A percentile compares a stretch with the other conserved stretches of the same genome.
These are phyloP conservation scores for Lepilemur ruficaudatus DNA, from an alignment of 2,797 vertebrate genomes.

Conservation along the genomic window DNA sequence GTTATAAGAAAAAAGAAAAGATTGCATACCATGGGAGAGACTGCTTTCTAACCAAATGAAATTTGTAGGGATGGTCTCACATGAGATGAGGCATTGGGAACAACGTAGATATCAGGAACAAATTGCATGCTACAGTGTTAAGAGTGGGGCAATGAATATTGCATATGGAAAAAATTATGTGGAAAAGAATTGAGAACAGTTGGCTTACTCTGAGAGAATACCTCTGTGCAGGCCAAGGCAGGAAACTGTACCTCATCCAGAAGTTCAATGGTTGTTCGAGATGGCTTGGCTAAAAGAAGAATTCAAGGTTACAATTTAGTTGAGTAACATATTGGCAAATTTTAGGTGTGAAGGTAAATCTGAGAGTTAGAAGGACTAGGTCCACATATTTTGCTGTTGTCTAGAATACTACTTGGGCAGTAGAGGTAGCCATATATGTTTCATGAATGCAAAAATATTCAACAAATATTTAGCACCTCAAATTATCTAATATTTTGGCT, in stretches of 20 bases:
- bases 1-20: background rate
- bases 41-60: background rate
- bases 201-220: constrained; percentile 31
- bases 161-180: background rate
- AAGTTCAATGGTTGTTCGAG: constrained; percentile 10
- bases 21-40: background rate
- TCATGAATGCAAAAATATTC: background rate
- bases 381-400: constrained; percentile 15
- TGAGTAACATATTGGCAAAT: constrained; percentile 25
- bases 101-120: background rate
- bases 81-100: background rate
- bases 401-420: background rate
- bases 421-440: background rate
- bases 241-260: background rate
- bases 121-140: background rate
- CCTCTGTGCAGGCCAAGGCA: background rate
- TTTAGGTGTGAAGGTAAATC: constrained; percentile 28
- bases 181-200: constrained; percentile 30
- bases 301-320: background rate
- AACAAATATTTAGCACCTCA: background rate
- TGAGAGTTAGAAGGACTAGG: background rate
- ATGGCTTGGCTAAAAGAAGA: constrained; percentile 20
- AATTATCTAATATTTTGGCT: background rate
- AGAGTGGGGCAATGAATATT: background rate
- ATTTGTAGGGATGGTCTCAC: background rate